phyloP scores from a whole-genome alignment of 92 coral and sea anemone species.

The Porites divaricata region DNA sequence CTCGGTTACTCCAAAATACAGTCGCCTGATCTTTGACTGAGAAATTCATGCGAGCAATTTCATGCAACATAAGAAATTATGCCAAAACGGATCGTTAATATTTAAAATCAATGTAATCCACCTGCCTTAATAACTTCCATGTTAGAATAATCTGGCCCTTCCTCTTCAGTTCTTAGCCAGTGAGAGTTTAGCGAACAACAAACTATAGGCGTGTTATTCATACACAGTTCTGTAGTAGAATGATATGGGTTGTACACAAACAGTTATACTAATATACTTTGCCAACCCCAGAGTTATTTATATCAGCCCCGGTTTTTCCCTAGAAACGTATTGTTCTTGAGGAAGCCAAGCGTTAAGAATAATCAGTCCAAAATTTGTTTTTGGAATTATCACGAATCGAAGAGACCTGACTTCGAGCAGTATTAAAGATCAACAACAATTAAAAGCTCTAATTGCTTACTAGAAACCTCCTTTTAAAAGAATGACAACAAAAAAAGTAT shows the following conservation, averaged over 20 bases:
- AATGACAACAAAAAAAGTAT: no score
- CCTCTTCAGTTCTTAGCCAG: neutral
- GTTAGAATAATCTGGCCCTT: neutral
- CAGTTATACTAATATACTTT: neutral
- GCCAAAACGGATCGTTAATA: neutral
- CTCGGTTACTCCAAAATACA: neutral
- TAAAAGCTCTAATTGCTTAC: no score
- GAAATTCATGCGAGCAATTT: neutral
- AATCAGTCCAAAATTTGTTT: neutral
- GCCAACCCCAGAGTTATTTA: neutral
- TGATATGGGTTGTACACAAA: neutral
- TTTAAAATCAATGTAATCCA: neutral
- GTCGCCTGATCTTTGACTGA: neutral
- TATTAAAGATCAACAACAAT: no score
- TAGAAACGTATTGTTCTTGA: constrained; percentile 9
- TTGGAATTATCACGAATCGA: neutral
- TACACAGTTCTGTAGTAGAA: neutral
- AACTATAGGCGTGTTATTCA: neutral
- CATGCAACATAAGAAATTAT: neutral
- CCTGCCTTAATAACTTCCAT: constrained; percentile 20
- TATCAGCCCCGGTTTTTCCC: neutral
- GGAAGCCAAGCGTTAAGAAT: constrained; percentile 17
- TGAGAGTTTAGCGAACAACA: constrained; percentile 14
- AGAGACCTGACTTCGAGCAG: no score
- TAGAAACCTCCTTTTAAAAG: no score